phyloP scores from a whole-genome alignment of 2,797 vertebrate species.

The Rhynchotus rufescens region DNA sequence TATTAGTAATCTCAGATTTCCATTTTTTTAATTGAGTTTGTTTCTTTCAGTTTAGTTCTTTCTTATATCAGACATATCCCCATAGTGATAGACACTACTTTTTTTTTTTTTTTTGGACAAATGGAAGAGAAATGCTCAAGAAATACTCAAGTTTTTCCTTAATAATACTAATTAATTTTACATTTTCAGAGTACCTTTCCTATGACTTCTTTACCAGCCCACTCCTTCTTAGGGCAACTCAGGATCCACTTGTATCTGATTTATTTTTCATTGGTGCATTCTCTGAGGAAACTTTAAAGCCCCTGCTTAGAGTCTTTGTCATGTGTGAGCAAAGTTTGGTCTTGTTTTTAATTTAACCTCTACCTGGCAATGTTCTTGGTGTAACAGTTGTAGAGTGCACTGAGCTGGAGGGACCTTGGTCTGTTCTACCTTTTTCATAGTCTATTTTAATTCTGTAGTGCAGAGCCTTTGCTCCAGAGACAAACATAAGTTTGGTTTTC shows the following conservation, averaged over 20 bases:
- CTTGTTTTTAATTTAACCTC: neutral
- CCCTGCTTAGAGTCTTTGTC: neutral
- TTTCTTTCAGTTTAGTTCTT: neutral
- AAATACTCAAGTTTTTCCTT: neutral
- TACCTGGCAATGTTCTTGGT: neutral
- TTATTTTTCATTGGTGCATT: neutral
- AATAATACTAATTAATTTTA: neutral
- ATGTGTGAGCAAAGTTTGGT: neutral
- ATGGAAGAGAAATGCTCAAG: neutral
- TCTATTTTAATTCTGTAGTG: neutral
- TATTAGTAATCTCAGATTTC: neutral
- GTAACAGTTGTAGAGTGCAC: neutral
- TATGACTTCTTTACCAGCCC: neutral
- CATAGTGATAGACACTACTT: neutral
- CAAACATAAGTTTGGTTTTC: neutral
- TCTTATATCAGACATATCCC: neutral
- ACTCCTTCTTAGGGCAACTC: neutral
- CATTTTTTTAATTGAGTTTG: neutral
- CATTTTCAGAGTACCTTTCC: neutral
- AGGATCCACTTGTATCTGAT: neutral
- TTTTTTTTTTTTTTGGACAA: neutral
- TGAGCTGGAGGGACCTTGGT: neutral
- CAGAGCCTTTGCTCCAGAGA: neutral
- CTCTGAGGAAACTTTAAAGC: neutral
- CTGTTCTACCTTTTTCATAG: neutral